Percentiles rank a stretch among this genome's conserved stretches.
phyloP scores from a whole-genome alignment of 2,888 invertebrate species.

The Dynastes maya region DNA sequence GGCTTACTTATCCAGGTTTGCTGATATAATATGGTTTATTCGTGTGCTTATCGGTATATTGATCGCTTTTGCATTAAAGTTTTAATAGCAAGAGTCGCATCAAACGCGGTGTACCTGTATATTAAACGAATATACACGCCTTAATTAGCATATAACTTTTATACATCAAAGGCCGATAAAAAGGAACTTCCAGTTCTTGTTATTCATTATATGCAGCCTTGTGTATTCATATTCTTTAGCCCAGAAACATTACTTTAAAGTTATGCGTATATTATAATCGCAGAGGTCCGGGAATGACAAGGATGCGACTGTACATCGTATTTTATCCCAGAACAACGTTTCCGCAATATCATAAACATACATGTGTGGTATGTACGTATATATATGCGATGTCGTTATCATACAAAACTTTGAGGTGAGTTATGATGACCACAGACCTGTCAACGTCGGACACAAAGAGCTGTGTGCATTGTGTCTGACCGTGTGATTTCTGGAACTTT shows the following conservation, averaged over 20 bases:
- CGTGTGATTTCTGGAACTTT: conserved; percentile 19
- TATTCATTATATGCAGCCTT: background rate
- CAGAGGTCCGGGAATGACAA: background rate
- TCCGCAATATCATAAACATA: conserved; percentile 19
- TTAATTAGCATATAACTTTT: conserved; percentile 2
- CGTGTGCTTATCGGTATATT: background rate
- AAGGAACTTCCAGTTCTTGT: background rate
- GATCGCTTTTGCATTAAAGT: background rate
- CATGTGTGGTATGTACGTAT: background rate
- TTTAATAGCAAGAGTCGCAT: background rate
- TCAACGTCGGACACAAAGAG: conserved; percentile 12
- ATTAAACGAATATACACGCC: background rate
- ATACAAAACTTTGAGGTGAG: conserved; percentile 17
- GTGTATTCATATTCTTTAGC: conserved; percentile 21
- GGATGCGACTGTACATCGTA: background rate
- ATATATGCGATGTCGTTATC: conserved; percentile 10
- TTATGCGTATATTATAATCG: conserved; percentile 15
- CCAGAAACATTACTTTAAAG: conserved; percentile 7
- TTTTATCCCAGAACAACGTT: conserved; percentile 2
- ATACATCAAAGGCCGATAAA: conserved; percentile 1
- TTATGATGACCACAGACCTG: conserved; percentile 9
- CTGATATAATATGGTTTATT: too few relatives aligned
- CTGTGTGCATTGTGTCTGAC: conserved; percentile 12
- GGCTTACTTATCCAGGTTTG: too few relatives aligned
- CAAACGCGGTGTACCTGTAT: background rate